Conservation (phyloP, 2,888 invertebrate genomes). For the Sympetrum striolatum region DNA sequence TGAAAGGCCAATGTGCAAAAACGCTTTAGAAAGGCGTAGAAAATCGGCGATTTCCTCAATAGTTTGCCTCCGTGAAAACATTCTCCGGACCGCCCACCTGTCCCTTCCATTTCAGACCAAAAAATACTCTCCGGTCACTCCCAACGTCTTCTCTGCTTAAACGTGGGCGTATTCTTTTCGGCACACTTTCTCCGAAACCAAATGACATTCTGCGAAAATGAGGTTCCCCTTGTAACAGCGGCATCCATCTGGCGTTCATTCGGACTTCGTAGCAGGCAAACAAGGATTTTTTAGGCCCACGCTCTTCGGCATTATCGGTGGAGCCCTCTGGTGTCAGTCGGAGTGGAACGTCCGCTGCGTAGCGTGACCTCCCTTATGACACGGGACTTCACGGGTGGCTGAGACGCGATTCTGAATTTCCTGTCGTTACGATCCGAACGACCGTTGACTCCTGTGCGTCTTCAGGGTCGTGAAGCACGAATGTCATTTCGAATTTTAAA, state of each 20-base stretch:
- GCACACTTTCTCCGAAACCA: not conserved
- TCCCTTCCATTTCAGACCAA: not conserved
- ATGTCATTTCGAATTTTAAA: too few relatives aligned
- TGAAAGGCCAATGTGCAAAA: too few relatives aligned
- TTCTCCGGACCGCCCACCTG: not conserved
- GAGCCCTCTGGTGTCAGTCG: not conserved
- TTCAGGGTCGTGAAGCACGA: not conserved
- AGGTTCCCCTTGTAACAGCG: not conserved
- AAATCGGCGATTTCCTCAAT: not conserved
- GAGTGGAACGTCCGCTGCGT: not conserved
- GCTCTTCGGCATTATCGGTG: too few relatives aligned
- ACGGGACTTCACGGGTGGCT: conserved; percentile 31
- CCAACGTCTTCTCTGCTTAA: not conserved
- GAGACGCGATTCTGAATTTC: conserved; percentile 17
- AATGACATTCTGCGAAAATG: not conserved
- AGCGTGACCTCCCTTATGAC: conserved; percentile 30
- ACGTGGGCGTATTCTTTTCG: not conserved
- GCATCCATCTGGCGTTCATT: not conserved
- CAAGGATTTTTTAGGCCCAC: too few relatives aligned
- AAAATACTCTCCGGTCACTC: not conserved
- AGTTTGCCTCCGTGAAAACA: not conserved
- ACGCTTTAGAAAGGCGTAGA: not conserved
- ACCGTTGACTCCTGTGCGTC: conserved; percentile 18
- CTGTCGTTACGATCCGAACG: conserved; percentile 2
- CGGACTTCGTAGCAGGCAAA: too few relatives aligned